These are phyloP conservation scores for Cynopterus brachyotis DNA, from an alignment of 2,113 vertebrate genomes.

Conservation along the genomic window DNA sequence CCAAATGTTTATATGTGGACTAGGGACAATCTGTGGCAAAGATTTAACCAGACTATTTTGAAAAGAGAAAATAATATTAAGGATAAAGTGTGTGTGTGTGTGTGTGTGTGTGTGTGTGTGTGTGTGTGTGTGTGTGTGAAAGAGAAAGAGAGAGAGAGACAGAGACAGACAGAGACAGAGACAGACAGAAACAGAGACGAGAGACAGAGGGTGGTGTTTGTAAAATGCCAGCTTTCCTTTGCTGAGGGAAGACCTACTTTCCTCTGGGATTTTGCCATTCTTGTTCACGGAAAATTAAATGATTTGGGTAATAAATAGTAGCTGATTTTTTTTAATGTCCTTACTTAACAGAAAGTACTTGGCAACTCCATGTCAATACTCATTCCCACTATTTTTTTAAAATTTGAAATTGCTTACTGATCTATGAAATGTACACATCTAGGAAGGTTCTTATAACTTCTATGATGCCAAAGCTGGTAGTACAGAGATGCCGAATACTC, in stretches of 20 bases:
- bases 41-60: neutral
- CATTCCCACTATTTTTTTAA: neutral
- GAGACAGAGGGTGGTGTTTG: neutral
- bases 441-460: neutral
- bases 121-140: too few relatives aligned
- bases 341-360: neutral
- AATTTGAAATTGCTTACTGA: neutral
- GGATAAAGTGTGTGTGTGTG: neutral
- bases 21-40: neutral
- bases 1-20: neutral
- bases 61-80: conserved; percentile 26
- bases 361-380: neutral
- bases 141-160: neutral
- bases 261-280: neutral
- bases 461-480: neutral
- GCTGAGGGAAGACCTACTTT: neutral
- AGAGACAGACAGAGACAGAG: neutral
- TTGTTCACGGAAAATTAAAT: neutral
- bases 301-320: neutral
- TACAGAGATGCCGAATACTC: neutral
- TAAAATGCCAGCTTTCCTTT: neutral
- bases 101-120: rapidly evolving
- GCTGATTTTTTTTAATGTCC: neutral
- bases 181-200: neutral
- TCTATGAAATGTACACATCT: neutral